Conservation (phyloP, 2,888 invertebrate genomes). For the Drosophila engyochracea region DNA sequence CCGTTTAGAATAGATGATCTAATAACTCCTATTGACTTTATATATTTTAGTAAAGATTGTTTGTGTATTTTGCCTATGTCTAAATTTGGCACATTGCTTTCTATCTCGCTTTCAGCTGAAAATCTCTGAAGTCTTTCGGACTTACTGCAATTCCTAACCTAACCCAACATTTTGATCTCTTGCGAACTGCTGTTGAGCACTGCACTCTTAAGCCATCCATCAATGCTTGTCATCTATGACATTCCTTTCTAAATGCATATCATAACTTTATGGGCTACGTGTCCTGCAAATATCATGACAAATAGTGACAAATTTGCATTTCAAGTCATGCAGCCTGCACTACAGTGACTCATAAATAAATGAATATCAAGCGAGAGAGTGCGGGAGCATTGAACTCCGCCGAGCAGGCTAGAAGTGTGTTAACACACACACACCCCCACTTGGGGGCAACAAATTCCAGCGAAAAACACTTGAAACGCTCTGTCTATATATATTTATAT, state of each 20-base stretch:
- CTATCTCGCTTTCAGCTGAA: neutral
- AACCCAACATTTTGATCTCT: constrained; percentile 1
- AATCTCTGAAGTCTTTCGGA: neutral
- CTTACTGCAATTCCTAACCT: neutral
- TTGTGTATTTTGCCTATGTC: neutral
- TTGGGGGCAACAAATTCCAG: constrained; percentile 35
- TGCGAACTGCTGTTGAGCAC: neutral
- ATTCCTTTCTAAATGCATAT: constrained; percentile 46
- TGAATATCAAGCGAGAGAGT: constrained; percentile 53
- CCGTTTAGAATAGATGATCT: neutral
- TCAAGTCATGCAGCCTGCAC: constrained; percentile 58
- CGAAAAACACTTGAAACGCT: constrained; percentile 48
- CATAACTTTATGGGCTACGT: constrained; percentile 39
- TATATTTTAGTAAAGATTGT: neutral
- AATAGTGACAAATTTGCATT: constrained; percentile 73
- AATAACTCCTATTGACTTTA: neutral
- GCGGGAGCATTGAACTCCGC: constrained; percentile 59
- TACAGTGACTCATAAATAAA: constrained; percentile 64
- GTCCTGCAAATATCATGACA: constrained; percentile 64
- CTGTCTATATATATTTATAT: constrained; percentile 1
- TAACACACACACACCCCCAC: constrained; percentile 11
- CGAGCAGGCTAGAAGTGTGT: constrained; percentile 28
- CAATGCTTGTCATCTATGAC: constrained; percentile 42
- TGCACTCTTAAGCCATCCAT: constrained; percentile 28
- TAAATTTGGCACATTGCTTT: neutral